Conservation (phyloP, 2,113 vertebrate genomes). For the Echinops telfairi region DNA sequence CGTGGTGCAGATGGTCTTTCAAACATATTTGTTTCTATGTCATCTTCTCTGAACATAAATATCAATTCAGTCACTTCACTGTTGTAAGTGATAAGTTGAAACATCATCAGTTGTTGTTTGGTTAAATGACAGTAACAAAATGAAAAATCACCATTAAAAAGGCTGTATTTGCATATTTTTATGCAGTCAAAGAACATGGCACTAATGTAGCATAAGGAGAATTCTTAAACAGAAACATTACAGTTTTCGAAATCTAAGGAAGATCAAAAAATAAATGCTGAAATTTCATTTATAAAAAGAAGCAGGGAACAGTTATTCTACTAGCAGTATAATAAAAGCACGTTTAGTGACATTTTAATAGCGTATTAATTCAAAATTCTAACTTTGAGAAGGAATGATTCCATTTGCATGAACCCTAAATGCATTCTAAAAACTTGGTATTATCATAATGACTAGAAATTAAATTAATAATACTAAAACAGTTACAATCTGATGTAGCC, state of each 20-base stretch:
- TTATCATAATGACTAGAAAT: constrained; percentile 87
- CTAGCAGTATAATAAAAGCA: constrained; percentile 83
- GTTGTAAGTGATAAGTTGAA: constrained; percentile 78
- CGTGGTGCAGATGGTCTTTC: constrained; percentile 71
- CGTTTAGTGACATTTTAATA: constrained; percentile 87
- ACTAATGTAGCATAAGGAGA: constrained; percentile 83
- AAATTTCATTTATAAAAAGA: constrained; percentile 83
- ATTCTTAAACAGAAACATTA: constrained; percentile 86
- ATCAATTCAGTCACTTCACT: constrained; percentile 79
- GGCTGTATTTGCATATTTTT: constrained; percentile 85
- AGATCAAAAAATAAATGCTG: constrained; percentile 85
- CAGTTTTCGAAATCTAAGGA: constrained; percentile 84
- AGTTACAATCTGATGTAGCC: constrained; percentile 83
- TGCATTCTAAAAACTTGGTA: constrained; percentile 85
- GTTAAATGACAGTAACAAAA: constrained; percentile 83
- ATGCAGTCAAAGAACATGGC: constrained; percentile 81
- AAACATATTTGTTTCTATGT: constrained; percentile 78
- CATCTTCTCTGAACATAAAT: constrained; percentile 80
- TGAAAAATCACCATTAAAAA: constrained; percentile 82
- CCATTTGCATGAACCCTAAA: constrained; percentile 86
- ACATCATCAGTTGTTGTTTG: constrained; percentile 77
- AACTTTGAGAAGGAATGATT: constrained; percentile 82
- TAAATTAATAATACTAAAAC: constrained; percentile 87
- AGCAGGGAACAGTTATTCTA: constrained; percentile 78
- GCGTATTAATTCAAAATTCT: constrained; percentile 85